These are phyloP conservation scores for Platycheirus albimanus DNA, from an alignment of 2,888 invertebrate species.

Conservation along the genomic window DNA sequence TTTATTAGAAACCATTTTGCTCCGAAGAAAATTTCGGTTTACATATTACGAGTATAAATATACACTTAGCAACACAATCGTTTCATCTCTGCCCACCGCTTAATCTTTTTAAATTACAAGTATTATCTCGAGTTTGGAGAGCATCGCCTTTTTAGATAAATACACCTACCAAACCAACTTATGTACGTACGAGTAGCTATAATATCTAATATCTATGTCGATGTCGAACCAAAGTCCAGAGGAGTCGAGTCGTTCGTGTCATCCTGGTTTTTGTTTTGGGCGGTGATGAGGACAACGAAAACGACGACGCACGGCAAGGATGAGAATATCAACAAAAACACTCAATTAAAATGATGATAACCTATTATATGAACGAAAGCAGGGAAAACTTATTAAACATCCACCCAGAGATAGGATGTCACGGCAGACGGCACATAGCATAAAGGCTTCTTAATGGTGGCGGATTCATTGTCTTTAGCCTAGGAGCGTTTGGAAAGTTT, in stretches of 20 bases:
- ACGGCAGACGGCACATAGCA: constrained; percentile 26
- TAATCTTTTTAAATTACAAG: too few relatives aligned
- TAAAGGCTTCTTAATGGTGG: constrained; percentile 42
- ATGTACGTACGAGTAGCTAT: too few relatives aligned
- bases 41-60: too few relatives aligned
- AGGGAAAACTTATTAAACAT: constrained; percentile 56
- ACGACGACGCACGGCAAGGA: not conserved
- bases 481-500: constrained; percentile 35
- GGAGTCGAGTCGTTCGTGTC: not conserved
- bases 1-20: too few relatives aligned
- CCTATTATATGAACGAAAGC: constrained; percentile 57
- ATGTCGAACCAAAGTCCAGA: not conserved
- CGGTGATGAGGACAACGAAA: not conserved
- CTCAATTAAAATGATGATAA: constrained; percentile 67
- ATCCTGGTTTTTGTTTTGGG: not conserved
- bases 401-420: constrained; percentile 36
- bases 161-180: too few relatives aligned
- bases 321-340: constrained; percentile 50
- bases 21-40: too few relatives aligned
- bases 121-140: too few relatives aligned
- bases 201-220: too few relatives aligned
- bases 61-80: too few relatives aligned
- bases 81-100: too few relatives aligned
- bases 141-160: too few relatives aligned
- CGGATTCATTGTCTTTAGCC: constrained; percentile 34